A percentile compares a stretch with the other conserved stretches of the same genome.
Conservation (phyloP, 2,113 vertebrate genomes). For the Panthera uncia region DNA sequence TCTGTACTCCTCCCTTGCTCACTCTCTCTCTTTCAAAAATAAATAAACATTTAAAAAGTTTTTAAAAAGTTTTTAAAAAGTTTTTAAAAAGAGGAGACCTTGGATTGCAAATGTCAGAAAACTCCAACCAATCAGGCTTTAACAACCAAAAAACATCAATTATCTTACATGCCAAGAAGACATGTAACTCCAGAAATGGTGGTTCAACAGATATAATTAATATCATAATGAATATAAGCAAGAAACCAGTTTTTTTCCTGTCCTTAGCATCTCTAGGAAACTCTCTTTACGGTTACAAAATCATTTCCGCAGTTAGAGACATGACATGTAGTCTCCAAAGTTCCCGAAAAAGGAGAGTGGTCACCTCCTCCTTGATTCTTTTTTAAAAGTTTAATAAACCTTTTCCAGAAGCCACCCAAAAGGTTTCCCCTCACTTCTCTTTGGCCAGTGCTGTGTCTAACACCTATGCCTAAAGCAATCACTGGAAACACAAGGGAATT, state of each 20-base stretch:
- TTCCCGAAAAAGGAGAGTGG: not conserved
- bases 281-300: not conserved
- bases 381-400: not conserved
- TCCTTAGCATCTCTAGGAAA: not conserved
- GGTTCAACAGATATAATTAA: not conserved
- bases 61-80: too few species aligned
- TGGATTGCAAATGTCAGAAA: not conserved
- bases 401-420: not conserved
- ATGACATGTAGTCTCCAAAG: not conserved
- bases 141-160: not conserved
- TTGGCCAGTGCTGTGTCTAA: not conserved
- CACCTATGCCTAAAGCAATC: not conserved
- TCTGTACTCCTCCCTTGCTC: too few species aligned
- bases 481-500: not conserved
- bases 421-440: not conserved
- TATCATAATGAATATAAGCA: not conserved
- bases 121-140: not conserved
- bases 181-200: not conserved
- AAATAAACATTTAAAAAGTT: too few species aligned
- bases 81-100: not conserved
- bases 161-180: not conserved
- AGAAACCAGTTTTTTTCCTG: not conserved
- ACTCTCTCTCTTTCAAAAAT: too few species aligned
- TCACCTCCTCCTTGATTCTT: not conserved
- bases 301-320: not conserved